Percentiles rank a stretch among this genome's conserved stretches.
These are phyloP conservation scores for Phrynocephalus vlangalii DNA, from an alignment of 2,797 vertebrate species.

Conservation along the genomic window DNA sequence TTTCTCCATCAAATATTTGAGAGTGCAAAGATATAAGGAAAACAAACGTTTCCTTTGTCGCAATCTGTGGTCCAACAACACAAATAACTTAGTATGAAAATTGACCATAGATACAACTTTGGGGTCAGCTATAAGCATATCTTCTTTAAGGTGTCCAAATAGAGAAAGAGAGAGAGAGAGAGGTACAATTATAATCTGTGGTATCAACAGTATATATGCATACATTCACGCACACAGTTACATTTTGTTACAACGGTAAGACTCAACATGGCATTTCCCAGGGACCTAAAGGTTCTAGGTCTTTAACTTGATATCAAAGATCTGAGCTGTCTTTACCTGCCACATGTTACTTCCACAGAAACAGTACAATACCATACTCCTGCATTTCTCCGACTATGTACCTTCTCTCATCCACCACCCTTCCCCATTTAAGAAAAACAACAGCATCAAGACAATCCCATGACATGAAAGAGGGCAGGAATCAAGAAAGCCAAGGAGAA, in stretches of 20 bases:
- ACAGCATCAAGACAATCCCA: constrained; percentile 83
- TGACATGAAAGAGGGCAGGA: constrained; percentile 84
- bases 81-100: constrained; percentile 63
- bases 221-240: constrained; percentile 52
- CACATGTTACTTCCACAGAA: constrained; percentile 61
- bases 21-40: constrained; percentile 57
- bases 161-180: background rate
- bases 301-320: constrained; percentile 50
- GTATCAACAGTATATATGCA: constrained; percentile 33
- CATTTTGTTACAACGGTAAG: constrained; percentile 62
- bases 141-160: constrained; percentile 54
- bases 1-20: constrained; percentile 61
- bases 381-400: constrained; percentile 59
- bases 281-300: constrained; percentile 36
- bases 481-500: constrained; percentile 89
- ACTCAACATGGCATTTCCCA: constrained; percentile 69
- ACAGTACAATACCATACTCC: constrained; percentile 54
- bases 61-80: constrained; percentile 56
- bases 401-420: constrained; percentile 54
- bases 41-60: constrained; percentile 48
- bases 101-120: constrained; percentile 66
- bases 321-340: constrained; percentile 58
- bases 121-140: constrained; percentile 62
- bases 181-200: constrained; percentile 15
- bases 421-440: constrained; percentile 12